phyloP scores from a whole-genome alignment of 2,113 vertebrate genomes.

The Myotis lucifugus region DNA sequence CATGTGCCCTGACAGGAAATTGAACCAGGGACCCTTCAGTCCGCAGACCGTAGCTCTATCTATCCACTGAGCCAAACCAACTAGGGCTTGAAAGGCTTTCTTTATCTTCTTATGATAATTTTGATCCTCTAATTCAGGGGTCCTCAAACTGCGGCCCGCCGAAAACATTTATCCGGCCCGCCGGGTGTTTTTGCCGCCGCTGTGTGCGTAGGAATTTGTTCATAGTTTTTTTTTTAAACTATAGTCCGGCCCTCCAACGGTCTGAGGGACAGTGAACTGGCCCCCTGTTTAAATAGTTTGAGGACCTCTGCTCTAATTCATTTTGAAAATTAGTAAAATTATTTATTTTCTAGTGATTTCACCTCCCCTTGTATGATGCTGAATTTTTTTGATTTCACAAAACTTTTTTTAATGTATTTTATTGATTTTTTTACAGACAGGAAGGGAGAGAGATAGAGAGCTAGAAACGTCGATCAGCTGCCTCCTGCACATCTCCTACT shows the following conservation, averaged over 20 bases:
- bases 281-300: no score
- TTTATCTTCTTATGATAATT: background rate
- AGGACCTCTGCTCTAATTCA: background rate
- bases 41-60: fast-evolving
- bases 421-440: no score
- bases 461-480: no score
- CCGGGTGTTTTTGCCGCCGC: no score
- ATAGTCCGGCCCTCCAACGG: no score
- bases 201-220: no score
- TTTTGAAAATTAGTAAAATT: background rate
- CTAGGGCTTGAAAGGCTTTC: background rate
- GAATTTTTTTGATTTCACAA: background rate
- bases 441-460: no score
- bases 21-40: background rate
- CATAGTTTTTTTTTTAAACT: no score
- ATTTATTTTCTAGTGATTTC: background rate
- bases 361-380: background rate
- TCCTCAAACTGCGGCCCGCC: no score
- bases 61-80: background rate
- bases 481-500: no score
- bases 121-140: background rate
- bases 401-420: background rate
- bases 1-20: background rate
- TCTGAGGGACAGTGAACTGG: no score
- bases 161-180: no score